Percentiles rank a stretch among this genome's conserved stretches.
Conservation (phyloP, 2,113 vertebrate genomes). For the Indri indri region DNA sequence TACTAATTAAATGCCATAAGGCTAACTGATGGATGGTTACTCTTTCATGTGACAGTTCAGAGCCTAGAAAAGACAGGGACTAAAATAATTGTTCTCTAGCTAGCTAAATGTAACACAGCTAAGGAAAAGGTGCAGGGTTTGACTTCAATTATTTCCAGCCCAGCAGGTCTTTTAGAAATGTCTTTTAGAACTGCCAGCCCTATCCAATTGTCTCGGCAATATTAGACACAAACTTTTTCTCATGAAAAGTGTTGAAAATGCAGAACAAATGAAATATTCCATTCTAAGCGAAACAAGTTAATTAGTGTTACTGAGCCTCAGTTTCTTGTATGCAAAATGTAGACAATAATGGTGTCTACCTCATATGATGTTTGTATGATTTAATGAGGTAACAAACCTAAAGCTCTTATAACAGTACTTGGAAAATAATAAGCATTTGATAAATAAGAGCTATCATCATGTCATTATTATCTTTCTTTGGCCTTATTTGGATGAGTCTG, state of each 20-base stretch:
- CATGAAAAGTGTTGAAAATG: conserved; percentile 40
- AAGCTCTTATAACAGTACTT: not conserved
- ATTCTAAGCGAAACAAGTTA: conserved; percentile 46
- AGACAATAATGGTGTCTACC: not conserved
- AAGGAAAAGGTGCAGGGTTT: conserved; percentile 38
- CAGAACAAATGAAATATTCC: conserved; percentile 44
- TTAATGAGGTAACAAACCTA: conserved; percentile 17
- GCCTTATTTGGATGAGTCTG: not conserved
- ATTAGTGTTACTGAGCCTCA: conserved; percentile 20
- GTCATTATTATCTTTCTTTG: not conserved
- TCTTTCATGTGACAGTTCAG: conserved; percentile 65
- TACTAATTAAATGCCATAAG: conserved; percentile 70
- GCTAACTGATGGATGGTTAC: conserved; percentile 50
- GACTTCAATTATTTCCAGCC: conserved; percentile 70
- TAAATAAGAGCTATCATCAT: not conserved
- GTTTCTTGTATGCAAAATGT: not conserved
- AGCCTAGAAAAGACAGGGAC: conserved; percentile 39
- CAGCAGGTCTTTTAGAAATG: conserved; percentile 58
- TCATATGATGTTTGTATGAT: not conserved
- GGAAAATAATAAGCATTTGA: conserved; percentile 13
- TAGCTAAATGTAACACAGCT: conserved; percentile 46
- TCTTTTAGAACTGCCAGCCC: conserved; percentile 38
- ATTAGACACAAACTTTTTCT: not conserved
- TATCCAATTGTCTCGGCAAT: conserved; percentile 5
- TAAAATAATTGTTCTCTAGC: conserved; percentile 61